Evolutionary conservation across 2,888 invertebrate species (phyloP).

Genomic region (Unio delphinus): DNA sequence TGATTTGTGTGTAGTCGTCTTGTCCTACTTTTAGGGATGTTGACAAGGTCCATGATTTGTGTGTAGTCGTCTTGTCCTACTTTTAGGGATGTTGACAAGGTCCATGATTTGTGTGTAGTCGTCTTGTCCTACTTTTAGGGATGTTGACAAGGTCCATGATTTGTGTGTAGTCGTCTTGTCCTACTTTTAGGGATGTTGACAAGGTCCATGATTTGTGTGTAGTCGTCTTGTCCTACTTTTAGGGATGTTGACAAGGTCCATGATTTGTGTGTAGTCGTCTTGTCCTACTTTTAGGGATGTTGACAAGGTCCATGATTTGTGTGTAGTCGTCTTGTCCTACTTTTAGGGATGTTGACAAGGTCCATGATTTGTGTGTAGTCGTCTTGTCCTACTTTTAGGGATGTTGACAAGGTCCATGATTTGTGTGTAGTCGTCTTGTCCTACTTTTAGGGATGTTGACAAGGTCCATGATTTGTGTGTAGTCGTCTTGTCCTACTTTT

Average conservation of each 20-base stretch:
- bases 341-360: slow-evolving; percentile 94
- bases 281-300: slow-evolving; percentile 81
- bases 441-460: slow-evolving; percentile 86
- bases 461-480: slow-evolving; percentile 92
- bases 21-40: slow-evolving; percentile 81
- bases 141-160: slow-evolving; percentile 98
- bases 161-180: slow-evolving; percentile 73
- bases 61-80: neutral
- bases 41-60: slow-evolving; percentile 96
- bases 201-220: slow-evolving; percentile 92
- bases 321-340: neutral
- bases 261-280: too few species aligned
- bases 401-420: slow-evolving; percentile 98
- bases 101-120: slow-evolving; percentile 84
- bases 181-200: slow-evolving; percentile 86
- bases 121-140: slow-evolving; percentile 76
- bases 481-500: slow-evolving; percentile 2
- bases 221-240: slow-evolving; percentile 2
- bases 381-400: slow-evolving; percentile 76
- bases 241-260: too few species aligned
- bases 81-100: slow-evolving; percentile 94
- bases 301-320: slow-evolving; percentile 96
- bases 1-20: too few species aligned
- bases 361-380: slow-evolving; percentile 84
- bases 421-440: slow-evolving; percentile 73